phyloP scores from a whole-genome alignment of 2,888 invertebrate species.

The Sphecodes monilicornis region DNA sequence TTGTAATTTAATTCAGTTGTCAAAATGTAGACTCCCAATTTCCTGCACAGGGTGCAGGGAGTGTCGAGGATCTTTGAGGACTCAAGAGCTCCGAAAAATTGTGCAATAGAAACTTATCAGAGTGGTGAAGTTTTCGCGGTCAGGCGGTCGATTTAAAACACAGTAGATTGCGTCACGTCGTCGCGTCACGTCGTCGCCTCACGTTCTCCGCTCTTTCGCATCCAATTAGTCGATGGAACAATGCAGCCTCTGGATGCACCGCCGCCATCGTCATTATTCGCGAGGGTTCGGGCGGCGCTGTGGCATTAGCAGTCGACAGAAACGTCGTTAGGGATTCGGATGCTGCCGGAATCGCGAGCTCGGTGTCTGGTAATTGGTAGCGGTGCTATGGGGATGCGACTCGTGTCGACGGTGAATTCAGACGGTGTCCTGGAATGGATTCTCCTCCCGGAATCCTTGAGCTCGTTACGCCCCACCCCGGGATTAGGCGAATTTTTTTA shows the following conservation, averaged over 20 bases:
- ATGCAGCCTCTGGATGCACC: constrained; percentile 42
- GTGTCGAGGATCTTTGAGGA: too few relatives aligned
- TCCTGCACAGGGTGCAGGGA: not conserved
- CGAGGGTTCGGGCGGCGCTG: constrained; percentile 26
- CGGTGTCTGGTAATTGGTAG: constrained; percentile 48
- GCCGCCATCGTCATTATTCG: constrained; percentile 44
- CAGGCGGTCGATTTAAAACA: not conserved
- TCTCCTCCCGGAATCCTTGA: not conserved
- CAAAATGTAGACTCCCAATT: not conserved
- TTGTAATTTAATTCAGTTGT: too few relatives aligned
- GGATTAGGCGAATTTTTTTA: not conserved
- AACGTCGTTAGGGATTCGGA: constrained; percentile 44
- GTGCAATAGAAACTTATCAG: not conserved
- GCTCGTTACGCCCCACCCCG: not conserved
- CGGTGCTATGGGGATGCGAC: constrained; percentile 2
- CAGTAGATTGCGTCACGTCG: not conserved
- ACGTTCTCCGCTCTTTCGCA: constrained; percentile 41
- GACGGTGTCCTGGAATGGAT: not conserved
- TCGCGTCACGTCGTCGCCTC: not conserved
- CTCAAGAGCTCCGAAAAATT: not conserved
- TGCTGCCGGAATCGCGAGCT: constrained; percentile 16
- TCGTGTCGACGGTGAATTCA: constrained; percentile 12
- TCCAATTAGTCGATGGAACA: constrained; percentile 70
- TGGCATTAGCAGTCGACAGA: constrained; percentile 41
- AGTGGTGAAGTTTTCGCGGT: not conserved